phyloP scores from a whole-genome alignment of 2,888 invertebrate genomes.

The Alcis repandata region DNA sequence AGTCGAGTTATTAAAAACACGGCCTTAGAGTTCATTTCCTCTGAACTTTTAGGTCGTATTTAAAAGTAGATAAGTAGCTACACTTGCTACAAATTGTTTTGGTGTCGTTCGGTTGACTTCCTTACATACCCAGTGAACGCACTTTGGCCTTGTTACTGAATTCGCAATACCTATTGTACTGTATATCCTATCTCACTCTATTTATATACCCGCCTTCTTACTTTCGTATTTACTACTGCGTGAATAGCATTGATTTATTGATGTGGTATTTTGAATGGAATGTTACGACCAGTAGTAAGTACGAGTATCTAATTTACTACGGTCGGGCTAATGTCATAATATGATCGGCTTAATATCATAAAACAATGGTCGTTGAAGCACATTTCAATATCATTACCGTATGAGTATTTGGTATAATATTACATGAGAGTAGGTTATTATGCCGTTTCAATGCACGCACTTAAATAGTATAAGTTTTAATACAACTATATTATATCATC shows the following conservation, averaged over 20 bases:
- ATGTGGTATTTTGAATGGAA: not conserved
- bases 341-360: too few species aligned
- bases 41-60: not conserved
- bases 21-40: constrained; percentile 3
- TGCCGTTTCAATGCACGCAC: too few species aligned
- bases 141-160: constrained; percentile 51
- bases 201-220: not conserved
- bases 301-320: too few species aligned
- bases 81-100: constrained; percentile 31
- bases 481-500: too few species aligned
- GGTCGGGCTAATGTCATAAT: too few species aligned
- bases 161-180: constrained; percentile 37
- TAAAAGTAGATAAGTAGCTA: constrained; percentile 15
- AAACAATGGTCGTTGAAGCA: too few species aligned
- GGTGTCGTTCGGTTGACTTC: constrained; percentile 44
- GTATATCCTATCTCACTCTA: constrained; percentile 12
- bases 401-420: too few species aligned
- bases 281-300: too few species aligned
- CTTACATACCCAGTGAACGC: constrained; percentile 51
- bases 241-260: not conserved
- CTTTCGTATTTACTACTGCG: not conserved
- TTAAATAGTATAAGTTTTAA: too few species aligned
- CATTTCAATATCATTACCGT: too few species aligned
- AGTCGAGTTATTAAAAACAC: not conserved
- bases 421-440: too few species aligned